Base-by-base conservation (phyloP, 2,113 vertebrate genomes). In the Callipepla californica region DNA sequence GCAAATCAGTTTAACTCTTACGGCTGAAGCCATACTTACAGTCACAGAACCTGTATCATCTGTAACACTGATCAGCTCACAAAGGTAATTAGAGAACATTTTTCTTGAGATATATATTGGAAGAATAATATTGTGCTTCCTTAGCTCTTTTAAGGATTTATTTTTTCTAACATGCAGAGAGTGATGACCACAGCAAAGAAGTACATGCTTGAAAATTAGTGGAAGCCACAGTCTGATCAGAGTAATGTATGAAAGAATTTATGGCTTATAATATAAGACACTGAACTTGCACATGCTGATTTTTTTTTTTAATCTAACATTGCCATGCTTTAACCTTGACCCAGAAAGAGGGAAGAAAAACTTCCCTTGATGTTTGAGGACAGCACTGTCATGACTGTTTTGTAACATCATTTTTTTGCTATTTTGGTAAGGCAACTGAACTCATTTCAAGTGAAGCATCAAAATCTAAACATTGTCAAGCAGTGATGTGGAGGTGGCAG, bases 161-260 rank as follows among this genome's bases (percentile, higher is more conserved):
- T 26, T 81, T 89, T 17, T 53, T 34, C 50, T 70, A 45, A 80
- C 85, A 38, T 20, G 66, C 20, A n/a, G 48, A 59, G 47, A 36
- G 1, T 1, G 20, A 65, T 42, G 34, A 74, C 48, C 14, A 65
- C 12, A 22, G 21, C 21, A 51, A 85, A 89, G 57, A 87, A 94
- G 58, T 7, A 48, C 85, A 88, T 75, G 87, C 93, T 66, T 81
- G 83, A 91, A 93, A 91, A 81, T 94, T 86, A 96, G 90, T 90
- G 77, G 48, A 86, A 86, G 62, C n/a, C 94, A 62, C 72, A 80
- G 63, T 48, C 44, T 57, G 30, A 57, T 73, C 32, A 94, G 45
- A 93, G 18, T 51, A 67, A 51, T 0, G 1, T 32, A 65, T 17
- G 36, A 22, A 18, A 68, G 30, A 42, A 58, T 69, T 68, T 30